phyloP scores from a whole-genome alignment of 2,888 invertebrate genomes.

The Asteroscopus sphinx region DNA sequence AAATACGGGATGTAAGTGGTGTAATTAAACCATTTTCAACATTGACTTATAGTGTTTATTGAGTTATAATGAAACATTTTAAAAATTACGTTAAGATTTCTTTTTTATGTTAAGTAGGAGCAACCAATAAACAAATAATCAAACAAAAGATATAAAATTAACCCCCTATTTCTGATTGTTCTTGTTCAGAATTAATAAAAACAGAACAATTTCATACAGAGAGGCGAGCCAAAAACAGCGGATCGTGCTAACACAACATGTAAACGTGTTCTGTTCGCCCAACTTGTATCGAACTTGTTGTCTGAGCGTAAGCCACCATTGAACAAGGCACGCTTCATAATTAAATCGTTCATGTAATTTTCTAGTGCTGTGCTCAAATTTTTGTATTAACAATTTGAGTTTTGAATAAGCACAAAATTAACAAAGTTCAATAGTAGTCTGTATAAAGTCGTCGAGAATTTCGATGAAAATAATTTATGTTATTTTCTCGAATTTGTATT shows the following conservation, averaged over 20 bases:
- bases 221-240: not conserved
- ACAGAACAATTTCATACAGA: not conserved
- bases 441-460: slow-evolving; percentile 5
- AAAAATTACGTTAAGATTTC: no score
- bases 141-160: no score
- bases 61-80: no score
- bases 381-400: slow-evolving; percentile 32
- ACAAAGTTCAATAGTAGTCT: slow-evolving; percentile 29
- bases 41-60: not conserved
- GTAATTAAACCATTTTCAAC: slow-evolving; percentile 1
- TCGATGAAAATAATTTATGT: not conserved
- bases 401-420: slow-evolving; percentile 29
- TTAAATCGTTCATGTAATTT: slow-evolving; percentile 31
- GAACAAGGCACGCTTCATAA: slow-evolving; percentile 35
- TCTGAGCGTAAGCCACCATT: slow-evolving; percentile 19
- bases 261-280: slow-evolving; percentile 21
- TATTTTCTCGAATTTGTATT: not conserved
- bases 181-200: not conserved
- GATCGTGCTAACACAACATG: slow-evolving; percentile 3
- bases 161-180: not conserved
- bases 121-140: no score
- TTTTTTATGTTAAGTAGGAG: no score
- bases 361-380: slow-evolving; percentile 17
- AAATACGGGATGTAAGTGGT: not conserved
- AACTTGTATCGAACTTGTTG: slow-evolving; percentile 39